Base-by-base conservation (phyloP, 2,888 invertebrate genomes). In the Apomyelois bistriatella region DNA sequence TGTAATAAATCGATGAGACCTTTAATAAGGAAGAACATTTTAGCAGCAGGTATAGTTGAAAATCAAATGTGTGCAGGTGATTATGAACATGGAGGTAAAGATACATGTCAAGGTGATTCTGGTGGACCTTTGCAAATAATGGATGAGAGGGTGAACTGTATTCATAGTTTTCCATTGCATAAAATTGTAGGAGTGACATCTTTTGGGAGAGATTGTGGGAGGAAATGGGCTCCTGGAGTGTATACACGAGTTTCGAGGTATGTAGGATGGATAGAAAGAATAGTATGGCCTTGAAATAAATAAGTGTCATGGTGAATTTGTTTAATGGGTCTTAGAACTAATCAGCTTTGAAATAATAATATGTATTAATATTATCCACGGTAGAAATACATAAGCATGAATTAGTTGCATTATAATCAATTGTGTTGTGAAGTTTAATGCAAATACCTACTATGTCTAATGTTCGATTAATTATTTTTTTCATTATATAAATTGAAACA, bases 141-240 rank as follows among this genome's bases (percentile, higher is more conserved):
- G 76, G 78, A 82, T 2, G 76, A 80, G 0, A 72, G 70, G 17
- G 79, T 85, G 0, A 87, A 90, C 48, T 90, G 90, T 60, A 46
- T 75, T 0, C 68, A 69, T 1, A 74, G 65, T 1, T 91, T 89
- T 62, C 90, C 90, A 8, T 61, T 91, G 2, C 87, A 89, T 52
- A 83, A 72, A 41, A 71, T 91, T 7, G 77, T 91, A 0, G 91
- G 91, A 0, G 82, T 92, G 35, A 91, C 92, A 0, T 91, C 91
- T 0, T 91, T 92, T 66, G 92, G 92, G 0, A 77, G 90, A 41
- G 87, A 90, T 58, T 92, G 92, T 59, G 92, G 91, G 0, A 80
- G 88, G 43, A 84, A 80, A 54, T 85, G 83, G 76, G 82, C 91
- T 0, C 91, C 92, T 0, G 91, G 91, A 4, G 89, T 91, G 0